Base-by-base conservation (phyloP, 2,888 invertebrate genomes). In the Lycophotia porphyrea region DNA sequence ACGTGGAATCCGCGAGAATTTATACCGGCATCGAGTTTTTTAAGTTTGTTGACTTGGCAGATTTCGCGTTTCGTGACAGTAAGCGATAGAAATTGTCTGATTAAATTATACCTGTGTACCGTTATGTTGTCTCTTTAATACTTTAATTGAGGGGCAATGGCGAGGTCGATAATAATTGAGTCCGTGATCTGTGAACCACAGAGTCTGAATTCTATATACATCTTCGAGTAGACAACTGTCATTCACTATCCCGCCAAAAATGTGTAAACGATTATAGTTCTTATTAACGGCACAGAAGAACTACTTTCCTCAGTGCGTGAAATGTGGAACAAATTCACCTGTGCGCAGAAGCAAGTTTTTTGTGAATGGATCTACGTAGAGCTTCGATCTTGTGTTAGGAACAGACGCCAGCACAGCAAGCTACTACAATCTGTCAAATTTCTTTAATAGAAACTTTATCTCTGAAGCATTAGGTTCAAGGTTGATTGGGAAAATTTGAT, bases 121-220 rank as follows among this genome's bases (percentile, higher is more conserved):
- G 67, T 67, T 78, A 71, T 36, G 36, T 47, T 77, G 34, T 66
- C 49, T 61, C 27, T 49, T 72, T 77, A 31, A 68, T 64, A n/a
- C 65, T 47, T 70, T 82, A 81, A 88, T 86, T 84, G 69, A 77
- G 76, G 67, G 72, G 64, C 70, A 72, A 74, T 81, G 64, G 61
- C 71, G 80, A 85, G 88, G 88, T 88, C 88, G 81, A 84, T 75
- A 71, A 70, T 87, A 85, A 90, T 90, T 88, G 86, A 82, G 85
- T 67, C 81, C 84, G 76, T 87, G 87, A 86, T 80, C 86, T 78
- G 58, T 82, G 78, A 84, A 67, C 55, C 58, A 65, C 42, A 52
- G 74, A 76, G 11, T 76, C 52, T 75, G 71, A 77, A 81, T 76
- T 76, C 66, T 44, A 49, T 69, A 72, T 65, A 75, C 58, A 67